Evolutionary conservation across 37 sponge, comb jelly and placozoan species (phyloP).

Genomic region (Axinella damicornis): DNA sequence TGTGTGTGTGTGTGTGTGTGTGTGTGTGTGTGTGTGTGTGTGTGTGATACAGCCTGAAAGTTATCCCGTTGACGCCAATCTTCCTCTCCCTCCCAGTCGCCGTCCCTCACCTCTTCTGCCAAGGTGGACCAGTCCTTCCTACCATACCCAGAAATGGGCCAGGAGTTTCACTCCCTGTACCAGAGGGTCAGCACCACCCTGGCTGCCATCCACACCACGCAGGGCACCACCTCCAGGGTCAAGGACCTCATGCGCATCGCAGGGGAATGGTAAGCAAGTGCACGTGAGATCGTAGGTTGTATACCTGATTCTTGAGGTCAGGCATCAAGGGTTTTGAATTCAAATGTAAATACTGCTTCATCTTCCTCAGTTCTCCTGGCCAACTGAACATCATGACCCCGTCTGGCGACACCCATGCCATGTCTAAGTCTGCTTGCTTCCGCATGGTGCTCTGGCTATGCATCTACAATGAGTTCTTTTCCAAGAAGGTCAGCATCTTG

Average conservation of each 20-base stretch:
- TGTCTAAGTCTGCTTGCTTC: constrained; percentile 33
- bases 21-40: constrained; percentile 39
- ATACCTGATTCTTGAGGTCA: no score
- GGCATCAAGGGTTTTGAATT: no score
- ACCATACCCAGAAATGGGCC: constrained; percentile 9
- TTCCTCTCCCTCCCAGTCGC: neutral
- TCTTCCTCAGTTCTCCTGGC: constrained; percentile 2
- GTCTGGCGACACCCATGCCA: neutral
- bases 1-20: constrained; percentile 16
- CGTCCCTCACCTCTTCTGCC: neutral
- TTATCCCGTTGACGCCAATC: neutral
- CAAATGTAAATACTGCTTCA: no score
- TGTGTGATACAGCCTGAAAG: no score
- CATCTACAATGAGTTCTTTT: constrained; percentile 68
- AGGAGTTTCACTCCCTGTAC: constrained; percentile 40
- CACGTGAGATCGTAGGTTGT: no score
- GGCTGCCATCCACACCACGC: constrained; percentile 29
- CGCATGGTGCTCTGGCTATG: constrained; percentile 70
- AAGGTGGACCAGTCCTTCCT: neutral
- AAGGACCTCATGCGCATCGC: constrained; percentile 47
- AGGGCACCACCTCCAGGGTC: constrained; percentile 12
- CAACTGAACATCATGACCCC: constrained; percentile 5
- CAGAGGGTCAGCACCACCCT: constrained; percentile 22
- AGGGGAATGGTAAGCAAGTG: constrained; percentile 45
- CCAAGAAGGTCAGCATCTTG: constrained; percentile 54